Percentiles rank a stretch among this genome's conserved stretches.
Evolutionary conservation across 2,888 invertebrate genomes (phyloP).

Genomic region (Mechanitis messenoides): DNA sequence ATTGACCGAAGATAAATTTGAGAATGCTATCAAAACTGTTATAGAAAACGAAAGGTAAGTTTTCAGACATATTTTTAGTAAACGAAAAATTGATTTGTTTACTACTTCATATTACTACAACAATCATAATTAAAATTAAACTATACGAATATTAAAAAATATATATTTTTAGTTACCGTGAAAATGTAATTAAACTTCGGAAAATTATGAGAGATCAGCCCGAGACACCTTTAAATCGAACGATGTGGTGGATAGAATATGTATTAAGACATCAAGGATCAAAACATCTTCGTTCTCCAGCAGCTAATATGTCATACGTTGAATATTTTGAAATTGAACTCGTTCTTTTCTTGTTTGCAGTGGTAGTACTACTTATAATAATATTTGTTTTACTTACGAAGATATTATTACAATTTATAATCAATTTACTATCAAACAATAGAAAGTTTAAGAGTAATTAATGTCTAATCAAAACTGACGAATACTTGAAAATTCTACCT

Average conservation of each 20-base stretch:
- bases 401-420: no score
- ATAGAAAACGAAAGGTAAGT: constrained; percentile 42
- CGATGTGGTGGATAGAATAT: constrained; percentile 66
- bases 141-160: neutral
- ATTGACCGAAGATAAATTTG: constrained; percentile 41
- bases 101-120: no score
- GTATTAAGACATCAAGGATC: constrained; percentile 52
- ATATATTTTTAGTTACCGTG: constrained; percentile 32
- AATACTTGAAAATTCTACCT: no score
- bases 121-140: no score
- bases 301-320: constrained; percentile 39
- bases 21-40: constrained; percentile 37
- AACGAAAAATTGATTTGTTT: no score
- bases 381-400: no score
- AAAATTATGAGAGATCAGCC: constrained; percentile 51
- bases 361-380: neutral
- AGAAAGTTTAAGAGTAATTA: no score
- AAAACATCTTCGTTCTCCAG: constrained; percentile 46
- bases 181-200: constrained; percentile 37
- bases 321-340: constrained; percentile 15
- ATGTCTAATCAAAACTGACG: no score
- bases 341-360: constrained; percentile 2
- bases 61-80: constrained; percentile 1
- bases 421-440: no score
- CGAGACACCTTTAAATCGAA: constrained; percentile 49